phyloP scores from a whole-genome alignment of 2,888 invertebrate species.

The Reticulitermes lucifugus region DNA sequence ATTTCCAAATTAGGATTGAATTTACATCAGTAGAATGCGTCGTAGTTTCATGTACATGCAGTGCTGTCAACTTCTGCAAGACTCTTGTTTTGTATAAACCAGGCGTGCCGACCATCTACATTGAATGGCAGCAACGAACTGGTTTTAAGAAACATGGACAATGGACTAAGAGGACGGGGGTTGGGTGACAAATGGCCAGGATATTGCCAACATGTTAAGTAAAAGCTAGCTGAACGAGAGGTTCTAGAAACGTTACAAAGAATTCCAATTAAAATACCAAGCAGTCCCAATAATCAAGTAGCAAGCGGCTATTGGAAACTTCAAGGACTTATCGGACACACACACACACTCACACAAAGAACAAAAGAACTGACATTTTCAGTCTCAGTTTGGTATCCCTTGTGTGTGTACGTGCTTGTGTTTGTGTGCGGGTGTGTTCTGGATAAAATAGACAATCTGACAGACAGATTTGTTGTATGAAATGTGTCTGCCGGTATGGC shows the following conservation, averaged over 20 bases:
- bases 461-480: no score
- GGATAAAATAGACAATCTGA: neutral
- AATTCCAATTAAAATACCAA: constrained; percentile 51
- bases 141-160: constrained; percentile 18
- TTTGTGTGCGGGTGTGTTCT: no score
- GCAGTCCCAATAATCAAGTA: constrained; percentile 15
- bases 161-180: constrained; percentile 5
- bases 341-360: no score
- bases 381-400: no score
- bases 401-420: no score
- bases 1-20: neutral
- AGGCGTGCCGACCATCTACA: neutral
- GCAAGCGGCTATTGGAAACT: neutral
- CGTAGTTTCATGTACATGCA: neutral
- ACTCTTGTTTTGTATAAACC: neutral
- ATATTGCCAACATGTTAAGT: constrained; percentile 25
- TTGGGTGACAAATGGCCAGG: constrained; percentile 19
- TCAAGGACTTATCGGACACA: neutral
- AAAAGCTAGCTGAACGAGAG: constrained; percentile 28
- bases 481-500: neutral
- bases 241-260: constrained; percentile 38
- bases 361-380: no score
- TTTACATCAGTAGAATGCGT: neutral
- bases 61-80: neutral
- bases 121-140: constrained; percentile 3